Conservation (phyloP, 2,888 invertebrate species). For the Smittia sp. region DNA sequence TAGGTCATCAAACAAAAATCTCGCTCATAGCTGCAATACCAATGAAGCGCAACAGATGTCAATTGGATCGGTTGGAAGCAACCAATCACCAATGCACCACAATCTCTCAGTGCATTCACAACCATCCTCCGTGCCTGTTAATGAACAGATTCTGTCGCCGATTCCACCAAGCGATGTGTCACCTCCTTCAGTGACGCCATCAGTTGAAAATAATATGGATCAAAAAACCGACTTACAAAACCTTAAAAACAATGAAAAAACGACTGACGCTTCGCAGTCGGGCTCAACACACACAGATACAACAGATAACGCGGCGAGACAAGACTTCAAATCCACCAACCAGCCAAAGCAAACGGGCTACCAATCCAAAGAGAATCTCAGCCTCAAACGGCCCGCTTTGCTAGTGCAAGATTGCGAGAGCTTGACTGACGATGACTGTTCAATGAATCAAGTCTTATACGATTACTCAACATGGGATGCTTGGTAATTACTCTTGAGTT, state of each 20-base stretch:
- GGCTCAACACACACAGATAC: conserved; percentile 48
- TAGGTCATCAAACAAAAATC: neutral
- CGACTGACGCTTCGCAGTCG: conserved; percentile 39
- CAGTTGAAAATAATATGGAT: conserved; percentile 22
- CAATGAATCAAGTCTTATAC: conserved; percentile 77
- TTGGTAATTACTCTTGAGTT: conserved; percentile 61
- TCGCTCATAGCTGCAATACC: neutral
- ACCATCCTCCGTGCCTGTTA: conserved; percentile 66
- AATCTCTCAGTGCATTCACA: conserved; percentile 68
- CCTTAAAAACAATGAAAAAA: neutral
- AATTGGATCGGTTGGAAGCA: conserved; percentile 65
- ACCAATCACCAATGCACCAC: conserved; percentile 62
- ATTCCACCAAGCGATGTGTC: conserved; percentile 55
- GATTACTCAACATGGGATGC: conserved; percentile 82
- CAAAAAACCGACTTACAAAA: conserved; percentile 29
- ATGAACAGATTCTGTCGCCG: conserved; percentile 59
- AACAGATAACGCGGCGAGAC: conserved; percentile 22
- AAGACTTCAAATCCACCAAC: neutral
- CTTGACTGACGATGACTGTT: conserved; percentile 76
- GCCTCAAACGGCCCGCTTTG: conserved; percentile 72
- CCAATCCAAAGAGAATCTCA: neutral
- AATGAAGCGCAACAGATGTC: conserved; percentile 47
- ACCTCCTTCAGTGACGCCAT: conserved; percentile 14
- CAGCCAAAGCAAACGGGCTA: conserved; percentile 40
- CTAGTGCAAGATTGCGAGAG: conserved; percentile 75